Evolutionary conservation across 2,113 vertebrate species (phyloP), one percentile per base, ranked within the genome.

Genomic region (Centrocercus urophasianus): DNA sequence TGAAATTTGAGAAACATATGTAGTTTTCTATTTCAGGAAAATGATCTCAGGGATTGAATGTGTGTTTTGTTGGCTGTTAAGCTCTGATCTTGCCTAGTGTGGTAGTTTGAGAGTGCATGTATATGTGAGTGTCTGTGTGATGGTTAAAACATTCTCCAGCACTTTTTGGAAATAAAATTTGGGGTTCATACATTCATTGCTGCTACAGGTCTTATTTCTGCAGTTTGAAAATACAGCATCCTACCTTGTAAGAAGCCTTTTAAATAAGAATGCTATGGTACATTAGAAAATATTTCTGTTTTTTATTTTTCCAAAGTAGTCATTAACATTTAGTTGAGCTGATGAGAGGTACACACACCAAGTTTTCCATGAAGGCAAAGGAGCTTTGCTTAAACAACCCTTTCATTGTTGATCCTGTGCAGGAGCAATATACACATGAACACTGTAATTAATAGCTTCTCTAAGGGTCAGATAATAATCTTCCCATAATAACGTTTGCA

Each of bases 11-110:
- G 98, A 98, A 97, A 97, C 97, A 93, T 97, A 97, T 98, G 98
- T 97, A 98, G 98, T 98, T 97, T 98, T 98, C 98, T 98, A 98
- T 98, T 98, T 98, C 97, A 98, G 98, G 98, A 98, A 98, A 97
- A 96, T 98, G 98, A 98, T 98, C 97, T 98, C 98, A 98, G 94
- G 97, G 96, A 97, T 97, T 97, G 96, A 97, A 94, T 97, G 97
- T 96, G 96, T 89, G 94, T 94, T 93, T 95, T 97, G 95, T 97
- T 98, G 97, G 97, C 97, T 98, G 96, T 97, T 97, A 97, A 97
- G 90, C 96, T 97, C 97, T 97, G 97, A 98, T 97, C 97, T 97
- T 97, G 97, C 96, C 97, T 97, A 97, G 95, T 97, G 97, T 97
- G 96, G 96, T 97, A 95, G 95, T 96, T 83, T 63, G 90, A 89